These are phyloP conservation scores for Spatulosminthurus flaviceps DNA, from an alignment of 2,888 invertebrate genomes.

Conservation along the genomic window DNA sequence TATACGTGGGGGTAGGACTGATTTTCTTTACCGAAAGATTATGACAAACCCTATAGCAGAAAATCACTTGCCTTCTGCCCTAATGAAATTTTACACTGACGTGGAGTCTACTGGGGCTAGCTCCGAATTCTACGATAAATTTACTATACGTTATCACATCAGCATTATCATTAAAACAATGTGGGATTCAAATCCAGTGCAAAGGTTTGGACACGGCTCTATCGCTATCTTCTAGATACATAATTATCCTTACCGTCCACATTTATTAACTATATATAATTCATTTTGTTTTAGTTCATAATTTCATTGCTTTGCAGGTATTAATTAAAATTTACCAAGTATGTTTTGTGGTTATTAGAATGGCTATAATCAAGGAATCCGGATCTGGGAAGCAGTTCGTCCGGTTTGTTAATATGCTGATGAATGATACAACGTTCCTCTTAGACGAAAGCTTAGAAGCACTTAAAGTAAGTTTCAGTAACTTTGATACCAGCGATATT, in stretches of 20 bases:
- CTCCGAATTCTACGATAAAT: constrained; percentile 99
- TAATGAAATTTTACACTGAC: constrained; percentile 99
- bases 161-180: constrained; percentile 95
- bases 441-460: constrained; percentile 95
- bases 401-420: constrained; percentile 95
- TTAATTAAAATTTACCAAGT: too few relatives aligned
- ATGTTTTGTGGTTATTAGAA: constrained; percentile 45
- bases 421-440: constrained; percentile 97
- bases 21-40: constrained; percentile 75
- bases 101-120: constrained; percentile 97
- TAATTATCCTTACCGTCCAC: too few relatives aligned
- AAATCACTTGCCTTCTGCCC: constrained; percentile 82
- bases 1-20: constrained; percentile 66
- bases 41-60: constrained; percentile 89
- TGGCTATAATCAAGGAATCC: constrained; percentile 88
- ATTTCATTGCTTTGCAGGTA: too few relatives aligned
- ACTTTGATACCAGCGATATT: too few relatives aligned
- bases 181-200: constrained; percentile 87
- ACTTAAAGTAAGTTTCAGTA: constrained; percentile 70
- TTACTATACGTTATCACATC: constrained; percentile 97
- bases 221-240: too few relatives aligned
- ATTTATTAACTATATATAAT: too few relatives aligned
- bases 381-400: constrained; percentile 90
- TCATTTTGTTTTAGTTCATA: too few relatives aligned
- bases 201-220: too few relatives aligned